These are phyloP conservation scores for Disparrhopalites patrizii DNA, from an alignment of 2,888 invertebrate species.

Conservation along the genomic window DNA sequence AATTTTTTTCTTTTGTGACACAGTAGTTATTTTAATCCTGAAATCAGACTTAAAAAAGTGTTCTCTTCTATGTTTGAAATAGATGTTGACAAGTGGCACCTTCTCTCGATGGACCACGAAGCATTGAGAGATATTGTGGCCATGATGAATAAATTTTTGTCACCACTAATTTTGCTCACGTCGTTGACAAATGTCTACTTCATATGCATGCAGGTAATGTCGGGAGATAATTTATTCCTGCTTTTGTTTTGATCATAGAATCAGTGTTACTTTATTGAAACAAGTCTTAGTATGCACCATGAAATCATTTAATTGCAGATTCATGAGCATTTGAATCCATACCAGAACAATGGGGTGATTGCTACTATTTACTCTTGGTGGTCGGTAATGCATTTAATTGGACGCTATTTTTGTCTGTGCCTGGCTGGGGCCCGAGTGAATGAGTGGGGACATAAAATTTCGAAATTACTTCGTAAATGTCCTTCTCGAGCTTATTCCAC, in stretches of 20 bases:
- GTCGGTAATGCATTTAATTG: constrained; percentile 23
- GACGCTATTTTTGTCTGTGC: constrained; percentile 3
- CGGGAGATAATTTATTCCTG: neutral
- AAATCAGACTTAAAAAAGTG: neutral
- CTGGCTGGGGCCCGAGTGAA: constrained; percentile 7
- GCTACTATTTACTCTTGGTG: constrained; percentile 20
- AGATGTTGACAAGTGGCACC: neutral
- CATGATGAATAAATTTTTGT: neutral
- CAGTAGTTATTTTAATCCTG: neutral
- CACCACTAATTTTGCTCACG: constrained; percentile 9
- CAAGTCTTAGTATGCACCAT: neutral
- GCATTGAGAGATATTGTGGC: constrained; percentile 2
- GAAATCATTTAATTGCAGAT: neutral
- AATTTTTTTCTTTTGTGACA: too few species aligned
- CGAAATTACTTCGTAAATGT: constrained; percentile 8
- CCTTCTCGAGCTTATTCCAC: constrained; percentile 17
- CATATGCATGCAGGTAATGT: constrained; percentile 14
- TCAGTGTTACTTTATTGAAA: neutral
- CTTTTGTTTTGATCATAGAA: neutral
- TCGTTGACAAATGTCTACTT: constrained; percentile 13
- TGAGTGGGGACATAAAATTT: constrained; percentile 21
- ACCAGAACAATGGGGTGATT: neutral
- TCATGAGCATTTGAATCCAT: neutral
- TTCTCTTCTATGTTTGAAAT: neutral
- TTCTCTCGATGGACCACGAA: constrained; percentile 2